Evolutionary conservation across 2,888 invertebrate genomes (phyloP).

Genomic region (Drepana falcataria): DNA sequence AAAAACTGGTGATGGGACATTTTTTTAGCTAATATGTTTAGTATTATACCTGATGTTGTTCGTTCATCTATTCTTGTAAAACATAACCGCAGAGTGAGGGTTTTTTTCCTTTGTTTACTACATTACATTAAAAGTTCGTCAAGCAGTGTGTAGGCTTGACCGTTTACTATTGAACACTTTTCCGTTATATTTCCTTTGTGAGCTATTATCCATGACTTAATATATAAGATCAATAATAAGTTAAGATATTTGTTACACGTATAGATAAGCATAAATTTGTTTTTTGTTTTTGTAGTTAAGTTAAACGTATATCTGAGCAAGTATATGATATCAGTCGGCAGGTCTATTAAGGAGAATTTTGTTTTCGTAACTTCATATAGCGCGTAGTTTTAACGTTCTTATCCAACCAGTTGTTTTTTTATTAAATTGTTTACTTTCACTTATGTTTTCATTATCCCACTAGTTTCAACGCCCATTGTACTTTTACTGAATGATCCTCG

Average conservation of each 20-base stretch:
- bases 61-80: slow-evolving; percentile 12
- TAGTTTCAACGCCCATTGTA: neutral
- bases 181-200: slow-evolving; percentile 4
- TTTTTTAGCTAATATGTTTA: neutral
- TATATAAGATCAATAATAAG: slow-evolving; percentile 18
- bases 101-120: too few relatives aligned
- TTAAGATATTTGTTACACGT: slow-evolving; percentile 21
- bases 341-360: slow-evolving; percentile 34
- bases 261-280: slow-evolving; percentile 20
- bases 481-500: neutral
- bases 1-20: neutral
- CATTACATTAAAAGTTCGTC: too few relatives aligned
- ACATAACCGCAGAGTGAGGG: neutral
- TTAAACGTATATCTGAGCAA: slow-evolving; percentile 5
- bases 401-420: slow-evolving; percentile 8
- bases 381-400: slow-evolving; percentile 13
- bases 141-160: neutral
- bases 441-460: slow-evolving; percentile 66
- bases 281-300: slow-evolving; percentile 33
- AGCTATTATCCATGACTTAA: neutral
- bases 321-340: slow-evolving; percentile 27
- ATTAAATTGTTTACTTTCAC: slow-evolving; percentile 2
- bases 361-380: slow-evolving; percentile 21
- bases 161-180: neutral
- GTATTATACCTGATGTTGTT: slow-evolving; percentile 1